phyloP scores from a whole-genome alignment of 2,797 vertebrate genomes.

The Acanthopagrus latus region DNA sequence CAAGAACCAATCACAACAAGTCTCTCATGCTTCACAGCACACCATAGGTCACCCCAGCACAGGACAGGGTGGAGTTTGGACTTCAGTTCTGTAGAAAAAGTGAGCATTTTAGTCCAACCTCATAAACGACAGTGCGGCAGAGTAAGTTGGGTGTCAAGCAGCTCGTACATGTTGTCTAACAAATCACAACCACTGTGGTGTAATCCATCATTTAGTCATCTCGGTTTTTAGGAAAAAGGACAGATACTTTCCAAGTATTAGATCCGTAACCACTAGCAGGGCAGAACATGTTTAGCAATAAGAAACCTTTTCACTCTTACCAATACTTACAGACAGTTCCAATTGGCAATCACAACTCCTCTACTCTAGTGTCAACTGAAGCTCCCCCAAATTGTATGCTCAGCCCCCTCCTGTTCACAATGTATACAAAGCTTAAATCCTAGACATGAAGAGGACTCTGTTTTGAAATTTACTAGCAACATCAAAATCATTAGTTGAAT shows the following conservation, averaged over 20 bases:
- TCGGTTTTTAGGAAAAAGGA: neutral
- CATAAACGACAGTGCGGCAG: constrained; percentile 7
- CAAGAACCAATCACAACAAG: constrained; percentile 74
- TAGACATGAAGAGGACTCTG: too few species aligned
- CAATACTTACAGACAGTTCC: too few species aligned
- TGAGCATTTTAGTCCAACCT: constrained; percentile 19
- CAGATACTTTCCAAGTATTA: neutral
- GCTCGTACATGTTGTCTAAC: too few species aligned
- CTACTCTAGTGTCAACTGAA: too few species aligned
- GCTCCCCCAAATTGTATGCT: too few species aligned
- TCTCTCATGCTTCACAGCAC: constrained; percentile 51
- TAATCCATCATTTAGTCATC: neutral
- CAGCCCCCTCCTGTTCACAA: too few species aligned
- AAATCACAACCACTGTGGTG: neutral
- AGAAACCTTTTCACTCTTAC: neutral
- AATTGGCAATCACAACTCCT: too few species aligned
- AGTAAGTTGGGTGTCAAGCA: neutral
- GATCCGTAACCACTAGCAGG: neutral
- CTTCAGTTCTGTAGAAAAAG: constrained; percentile 9
- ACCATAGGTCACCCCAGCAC: constrained; percentile 46
- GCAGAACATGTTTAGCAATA: neutral
- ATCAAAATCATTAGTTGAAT: too few species aligned
- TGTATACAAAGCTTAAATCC: too few species aligned
- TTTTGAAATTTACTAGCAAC: too few species aligned
- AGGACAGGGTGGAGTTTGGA: constrained; percentile 34